phyloP scores from a whole-genome alignment of 2,797 vertebrate species.

The Sebastes trivittatus region DNA sequence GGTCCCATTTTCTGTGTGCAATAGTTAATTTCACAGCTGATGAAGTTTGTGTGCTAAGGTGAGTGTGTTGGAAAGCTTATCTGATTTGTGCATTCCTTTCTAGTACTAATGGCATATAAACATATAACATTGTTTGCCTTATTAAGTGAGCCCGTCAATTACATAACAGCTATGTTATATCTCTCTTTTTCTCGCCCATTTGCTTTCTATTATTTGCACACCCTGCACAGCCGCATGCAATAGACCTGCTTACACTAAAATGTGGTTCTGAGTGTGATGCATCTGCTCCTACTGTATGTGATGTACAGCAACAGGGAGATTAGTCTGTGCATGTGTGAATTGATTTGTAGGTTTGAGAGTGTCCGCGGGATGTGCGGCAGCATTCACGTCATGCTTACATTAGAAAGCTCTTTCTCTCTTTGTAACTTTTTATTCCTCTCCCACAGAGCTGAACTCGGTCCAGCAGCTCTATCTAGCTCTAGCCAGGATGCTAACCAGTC shows the following conservation, averaged over 20 bases:
- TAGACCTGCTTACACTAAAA: background rate
- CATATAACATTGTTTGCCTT: background rate
- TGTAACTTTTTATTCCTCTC: constrained; percentile 63
- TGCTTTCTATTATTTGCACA: background rate
- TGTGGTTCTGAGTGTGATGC: background rate
- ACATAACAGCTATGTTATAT: background rate
- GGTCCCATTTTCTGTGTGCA: background rate
- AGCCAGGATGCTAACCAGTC: constrained; percentile 76
- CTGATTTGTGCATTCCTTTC: background rate
- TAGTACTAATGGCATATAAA: background rate
- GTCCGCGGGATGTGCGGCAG: constrained; percentile 46
- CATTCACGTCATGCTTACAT: constrained; percentile 52
- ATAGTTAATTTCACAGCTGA: background rate
- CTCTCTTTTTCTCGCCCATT: background rate
- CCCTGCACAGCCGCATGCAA: background rate
- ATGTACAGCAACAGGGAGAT: constrained; percentile 7
- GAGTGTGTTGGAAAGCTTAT: background rate
- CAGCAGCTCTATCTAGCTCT: constrained; percentile 60
- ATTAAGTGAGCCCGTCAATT: background rate
- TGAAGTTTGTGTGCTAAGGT: background rate
- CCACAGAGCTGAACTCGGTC: constrained; percentile 71
- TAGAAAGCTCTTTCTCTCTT: constrained; percentile 57
- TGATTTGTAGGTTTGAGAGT: constrained; percentile 43
- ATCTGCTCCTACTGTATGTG: background rate
- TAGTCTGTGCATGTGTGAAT: constrained; percentile 34